Percentiles rank a stretch among this genome's conserved stretches.
These are phyloP conservation scores for Spea hammondii DNA, from an alignment of 2,797 vertebrate genomes.

Conservation along the genomic window DNA sequence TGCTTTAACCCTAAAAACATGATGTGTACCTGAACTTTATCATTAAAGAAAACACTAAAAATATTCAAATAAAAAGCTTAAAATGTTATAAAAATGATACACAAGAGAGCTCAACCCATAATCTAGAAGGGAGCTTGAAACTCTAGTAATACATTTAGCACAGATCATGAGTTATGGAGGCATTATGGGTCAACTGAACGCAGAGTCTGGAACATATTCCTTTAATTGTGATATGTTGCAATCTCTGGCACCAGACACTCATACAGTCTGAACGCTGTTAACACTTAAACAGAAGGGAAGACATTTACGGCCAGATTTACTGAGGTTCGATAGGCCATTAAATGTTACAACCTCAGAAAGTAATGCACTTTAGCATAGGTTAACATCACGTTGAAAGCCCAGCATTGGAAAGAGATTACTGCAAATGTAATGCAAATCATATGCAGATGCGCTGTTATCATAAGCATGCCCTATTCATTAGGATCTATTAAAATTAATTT, in stretches of 20 bases:
- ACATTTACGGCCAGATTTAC: not conserved
- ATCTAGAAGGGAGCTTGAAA: too few species aligned
- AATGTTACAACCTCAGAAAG: constrained; percentile 25
- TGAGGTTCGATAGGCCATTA: constrained; percentile 20
- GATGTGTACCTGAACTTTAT: too few species aligned
- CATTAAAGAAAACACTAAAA: too few species aligned
- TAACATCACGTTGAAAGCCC: constrained; percentile 23
- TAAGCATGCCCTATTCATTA: constrained; percentile 49
- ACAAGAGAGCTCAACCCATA: too few species aligned
- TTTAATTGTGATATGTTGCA: constrained; percentile 10
- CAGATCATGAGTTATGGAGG: not conserved
- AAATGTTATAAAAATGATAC: too few species aligned
- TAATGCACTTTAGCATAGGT: constrained; percentile 24
- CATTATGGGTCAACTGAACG: not conserved
- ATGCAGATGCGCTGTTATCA: constrained; percentile 45
- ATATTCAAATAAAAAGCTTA: too few species aligned
- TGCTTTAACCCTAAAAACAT: too few species aligned
- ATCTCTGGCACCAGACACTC: constrained; percentile 7
- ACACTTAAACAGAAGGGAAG: constrained; percentile 4
- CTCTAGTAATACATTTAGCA: not conserved
- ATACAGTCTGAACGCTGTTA: constrained; percentile 1
- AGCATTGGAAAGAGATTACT: constrained; percentile 13
- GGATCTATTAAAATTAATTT: constrained; percentile 49
- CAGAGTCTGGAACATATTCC: constrained; percentile 1
- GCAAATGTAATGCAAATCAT: constrained; percentile 46